phyloP scores from a whole-genome alignment of 2,797 vertebrate genomes.

The Cynopterus sphinx region DNA sequence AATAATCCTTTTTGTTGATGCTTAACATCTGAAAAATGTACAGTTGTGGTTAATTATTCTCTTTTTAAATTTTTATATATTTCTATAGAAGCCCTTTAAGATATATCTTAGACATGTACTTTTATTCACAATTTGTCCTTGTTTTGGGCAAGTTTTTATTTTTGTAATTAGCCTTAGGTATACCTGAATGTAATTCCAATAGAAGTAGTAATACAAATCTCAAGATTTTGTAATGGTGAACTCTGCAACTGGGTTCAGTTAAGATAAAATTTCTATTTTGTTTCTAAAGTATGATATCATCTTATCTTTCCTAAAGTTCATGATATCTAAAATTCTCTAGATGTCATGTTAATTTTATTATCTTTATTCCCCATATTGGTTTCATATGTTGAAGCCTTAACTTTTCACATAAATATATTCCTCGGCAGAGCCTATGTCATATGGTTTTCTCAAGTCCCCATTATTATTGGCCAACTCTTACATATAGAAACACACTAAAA shows the following conservation, averaged over 20 bases:
- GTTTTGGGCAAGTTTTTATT: constrained; percentile 63
- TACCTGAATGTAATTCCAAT: constrained; percentile 14
- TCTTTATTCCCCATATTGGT: constrained; percentile 51
- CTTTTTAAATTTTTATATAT: background rate
- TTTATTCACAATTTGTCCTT: constrained; percentile 35
- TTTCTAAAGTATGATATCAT: constrained; percentile 48
- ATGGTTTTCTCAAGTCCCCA: background rate
- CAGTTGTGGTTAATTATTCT: constrained; percentile 54
- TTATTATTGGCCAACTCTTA: background rate
- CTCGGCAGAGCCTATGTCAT: background rate
- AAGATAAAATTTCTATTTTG: constrained; percentile 63
- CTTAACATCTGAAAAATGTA: constrained; percentile 62
- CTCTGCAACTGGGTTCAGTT: constrained; percentile 54
- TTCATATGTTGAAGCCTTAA: constrained; percentile 52
- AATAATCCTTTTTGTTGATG: constrained; percentile 68
- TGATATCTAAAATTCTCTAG: constrained; percentile 48
- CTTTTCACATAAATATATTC: background rate
- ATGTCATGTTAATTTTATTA: constrained; percentile 64
- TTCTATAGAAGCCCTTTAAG: constrained; percentile 50
- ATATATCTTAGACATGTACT: constrained; percentile 61
- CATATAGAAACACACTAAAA: background rate
- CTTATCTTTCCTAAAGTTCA: constrained; percentile 45
- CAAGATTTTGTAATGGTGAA: constrained; percentile 4
- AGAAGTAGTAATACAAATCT: background rate
- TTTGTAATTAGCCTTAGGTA: background rate